phyloP scores from a whole-genome alignment of 2,888 invertebrate genomes.

The Cecidostiba fungosa region DNA sequence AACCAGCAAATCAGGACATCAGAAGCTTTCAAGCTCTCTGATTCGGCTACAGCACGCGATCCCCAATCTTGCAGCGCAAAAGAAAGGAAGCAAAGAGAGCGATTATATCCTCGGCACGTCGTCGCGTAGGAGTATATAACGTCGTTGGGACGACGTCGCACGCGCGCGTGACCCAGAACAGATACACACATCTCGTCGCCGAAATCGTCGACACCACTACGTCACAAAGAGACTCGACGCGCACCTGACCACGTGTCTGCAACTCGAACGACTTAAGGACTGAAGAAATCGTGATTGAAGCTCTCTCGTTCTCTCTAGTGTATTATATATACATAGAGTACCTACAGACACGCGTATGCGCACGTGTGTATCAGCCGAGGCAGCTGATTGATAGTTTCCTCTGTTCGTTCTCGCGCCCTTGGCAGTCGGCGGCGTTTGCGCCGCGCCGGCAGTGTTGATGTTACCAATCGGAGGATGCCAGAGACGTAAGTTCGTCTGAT shows the following conservation, averaged over 20 bases:
- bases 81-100: constrained; percentile 12
- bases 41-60: not conserved
- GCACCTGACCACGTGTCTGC: not conserved
- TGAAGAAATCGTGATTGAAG: not conserved
- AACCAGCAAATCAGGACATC: not conserved
- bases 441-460: constrained; percentile 22
- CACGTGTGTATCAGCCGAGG: constrained; percentile 10
- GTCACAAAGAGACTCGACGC: not conserved
- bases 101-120: not conserved
- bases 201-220: not conserved
- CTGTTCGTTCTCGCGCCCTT: constrained; percentile 39
- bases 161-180: not conserved
- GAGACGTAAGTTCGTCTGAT: constrained; percentile 27
- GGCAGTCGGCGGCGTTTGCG: constrained; percentile 25
- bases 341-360: not conserved
- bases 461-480: constrained; percentile 42
- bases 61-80: not conserved
- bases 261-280: not conserved
- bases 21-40: not conserved
- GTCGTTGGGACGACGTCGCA: not conserved
- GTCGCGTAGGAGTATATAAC: not conserved
- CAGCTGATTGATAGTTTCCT: constrained; percentile 36
- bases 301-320: not conserved
- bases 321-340: not conserved
- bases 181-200: not conserved